phyloP scores from a whole-genome alignment of 2,888 invertebrate genomes.

The Desoria tigrina region DNA sequence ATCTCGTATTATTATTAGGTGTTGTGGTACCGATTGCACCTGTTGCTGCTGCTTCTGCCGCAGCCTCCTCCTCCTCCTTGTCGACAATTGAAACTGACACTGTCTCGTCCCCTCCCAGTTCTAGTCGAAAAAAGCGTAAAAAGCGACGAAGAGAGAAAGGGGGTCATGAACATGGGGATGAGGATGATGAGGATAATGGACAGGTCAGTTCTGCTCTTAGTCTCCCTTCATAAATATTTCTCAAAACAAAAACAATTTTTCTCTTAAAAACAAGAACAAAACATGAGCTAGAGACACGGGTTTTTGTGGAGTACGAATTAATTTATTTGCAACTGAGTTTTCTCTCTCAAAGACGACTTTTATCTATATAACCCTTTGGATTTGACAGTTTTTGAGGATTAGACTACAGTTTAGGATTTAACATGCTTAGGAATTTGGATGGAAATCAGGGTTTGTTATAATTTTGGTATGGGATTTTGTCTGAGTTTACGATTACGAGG shows the following conservation, averaged over 20 bases:
- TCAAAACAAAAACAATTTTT: neutral
- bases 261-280: neutral
- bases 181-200: slow-evolving; percentile 26
- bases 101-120: slow-evolving; percentile 1
- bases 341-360: too few relatives aligned
- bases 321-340: neutral
- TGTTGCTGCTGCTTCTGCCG: slow-evolving; percentile 42
- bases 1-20: slow-evolving; percentile 31
- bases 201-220: slow-evolving; percentile 42
- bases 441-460: too few relatives aligned
- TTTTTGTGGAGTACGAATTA: neutral
- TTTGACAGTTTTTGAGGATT: too few relatives aligned
- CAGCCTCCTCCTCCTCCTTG: slow-evolving; percentile 20
- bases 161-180: slow-evolving; percentile 13
- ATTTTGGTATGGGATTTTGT: too few relatives aligned
- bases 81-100: slow-evolving; percentile 26
- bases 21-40: slow-evolving; percentile 51
- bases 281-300: neutral
- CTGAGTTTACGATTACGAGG: too few relatives aligned
- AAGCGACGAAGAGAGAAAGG: slow-evolving; percentile 50
- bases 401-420: too few relatives aligned
- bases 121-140: slow-evolving; percentile 52
- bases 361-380: too few relatives aligned
- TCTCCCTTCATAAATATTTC: slow-evolving; percentile 17
- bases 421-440: too few relatives aligned